Evolutionary conservation across 2,113 vertebrate genomes (phyloP).

Genomic region (Tyrannus savana): DNA sequence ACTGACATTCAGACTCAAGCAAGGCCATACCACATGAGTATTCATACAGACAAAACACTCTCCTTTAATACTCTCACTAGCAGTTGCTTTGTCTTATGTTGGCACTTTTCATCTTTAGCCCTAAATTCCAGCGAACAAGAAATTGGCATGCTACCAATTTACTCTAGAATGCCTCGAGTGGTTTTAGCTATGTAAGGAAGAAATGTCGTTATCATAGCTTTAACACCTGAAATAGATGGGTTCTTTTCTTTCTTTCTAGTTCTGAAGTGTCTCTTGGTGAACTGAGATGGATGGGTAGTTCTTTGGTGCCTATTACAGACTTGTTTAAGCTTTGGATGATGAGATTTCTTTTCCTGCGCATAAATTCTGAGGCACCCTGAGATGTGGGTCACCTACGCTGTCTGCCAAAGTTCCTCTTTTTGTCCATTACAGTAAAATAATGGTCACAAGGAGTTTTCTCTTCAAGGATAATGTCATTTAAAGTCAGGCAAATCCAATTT

Average conservation of each 20-base stretch:
- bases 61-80: slow-evolving; percentile 10
- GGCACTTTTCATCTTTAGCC: neutral
- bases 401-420: neutral
- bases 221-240: neutral
- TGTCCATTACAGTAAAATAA: neutral
- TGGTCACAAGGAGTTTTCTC: neutral
- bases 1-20: neutral
- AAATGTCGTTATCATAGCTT: neutral
- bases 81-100: slow-evolving; percentile 7
- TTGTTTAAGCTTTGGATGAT: neutral
- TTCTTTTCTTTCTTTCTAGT: neutral
- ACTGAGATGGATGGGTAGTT: neutral
- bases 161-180: neutral
- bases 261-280: neutral
- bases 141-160: neutral
- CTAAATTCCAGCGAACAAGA: slow-evolving; percentile 34
- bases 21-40: neutral
- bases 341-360: neutral
- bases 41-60: neutral
- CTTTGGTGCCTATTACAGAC: neutral
- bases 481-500: neutral
- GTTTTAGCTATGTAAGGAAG: neutral
- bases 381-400: neutral
- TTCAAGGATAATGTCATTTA: neutral
- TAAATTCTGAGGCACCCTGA: neutral